These are phyloP conservation scores for Venturia canescens DNA, from an alignment of 1,140 invertebrate species.

Conservation along the genomic window DNA sequence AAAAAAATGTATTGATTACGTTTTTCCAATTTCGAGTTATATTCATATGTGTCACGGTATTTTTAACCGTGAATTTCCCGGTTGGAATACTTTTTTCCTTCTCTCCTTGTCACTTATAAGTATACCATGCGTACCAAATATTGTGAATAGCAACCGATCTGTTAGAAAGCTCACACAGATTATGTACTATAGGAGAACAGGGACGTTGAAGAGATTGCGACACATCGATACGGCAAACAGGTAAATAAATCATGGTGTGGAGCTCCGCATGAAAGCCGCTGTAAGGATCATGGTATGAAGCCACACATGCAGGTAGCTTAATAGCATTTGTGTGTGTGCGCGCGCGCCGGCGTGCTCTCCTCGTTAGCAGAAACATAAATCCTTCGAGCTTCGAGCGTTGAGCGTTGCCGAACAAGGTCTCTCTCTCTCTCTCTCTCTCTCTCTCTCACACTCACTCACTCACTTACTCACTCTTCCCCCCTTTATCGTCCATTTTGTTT, in stretches of 20 bases:
- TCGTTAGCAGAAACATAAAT: conserved; percentile 57
- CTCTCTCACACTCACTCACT: conserved; percentile 1
- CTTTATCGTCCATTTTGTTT: not conserved
- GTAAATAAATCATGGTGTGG: not conserved
- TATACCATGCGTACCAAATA: not conserved
- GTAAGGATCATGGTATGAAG: not conserved
- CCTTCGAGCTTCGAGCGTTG: conserved; percentile 44
- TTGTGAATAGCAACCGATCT: not conserved
- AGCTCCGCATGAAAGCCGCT: not conserved
- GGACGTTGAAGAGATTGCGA: conserved; percentile 20
- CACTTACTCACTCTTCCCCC: not conserved
- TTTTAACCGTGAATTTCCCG: too few species aligned
- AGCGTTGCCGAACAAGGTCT: conserved; percentile 50
- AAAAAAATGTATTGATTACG: too few species aligned
- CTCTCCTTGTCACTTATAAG: not conserved
- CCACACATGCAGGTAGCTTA: not conserved
- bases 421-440: conserved; percentile 34
- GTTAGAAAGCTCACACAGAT: not conserved
- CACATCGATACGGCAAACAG: conserved; percentile 4
- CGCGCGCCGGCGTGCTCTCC: conserved; percentile 42
- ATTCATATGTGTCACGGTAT: too few species aligned
- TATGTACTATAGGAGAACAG: conserved; percentile 3
- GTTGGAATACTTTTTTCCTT: too few species aligned
- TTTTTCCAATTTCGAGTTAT: too few species aligned
- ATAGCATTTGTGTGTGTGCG: not conserved